Base-by-base conservation (phyloP, 1,140 invertebrate species). In the Drosophila repletoides region DNA sequence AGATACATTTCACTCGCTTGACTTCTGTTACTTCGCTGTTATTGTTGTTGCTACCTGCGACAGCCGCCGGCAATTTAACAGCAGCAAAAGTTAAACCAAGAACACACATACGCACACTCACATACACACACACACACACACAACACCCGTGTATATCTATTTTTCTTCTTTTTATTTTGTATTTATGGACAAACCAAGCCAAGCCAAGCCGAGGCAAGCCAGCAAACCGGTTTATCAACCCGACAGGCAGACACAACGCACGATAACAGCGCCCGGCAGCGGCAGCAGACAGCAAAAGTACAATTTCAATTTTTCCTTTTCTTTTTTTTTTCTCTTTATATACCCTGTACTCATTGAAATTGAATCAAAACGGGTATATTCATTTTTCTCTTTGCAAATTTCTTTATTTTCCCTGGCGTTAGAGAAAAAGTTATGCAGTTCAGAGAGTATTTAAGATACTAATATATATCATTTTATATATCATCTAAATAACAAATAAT, bases 181-280 rank as follows among this genome's bases (percentile, higher is more conserved):
- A 40, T 19, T 14, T 12, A 12, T 9, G 46, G 34, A 53, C 51
- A 69, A 60, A 49, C 55, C 68, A 67, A 76, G 58, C 61, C 56
- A 69, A 77, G 31, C 70, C 70, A 58, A 71, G 59, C 45, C 52
- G 49, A 70, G 21, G 5, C 12, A 60, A 60, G 40, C 24, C 38
- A 48, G 46, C 14, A 84, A 86, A 81, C 80, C 80, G 80, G 80
- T 86, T 86, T 86, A 86, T 80, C 80, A 80, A 80, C 67, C 79
- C 56, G 46, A 72, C 15, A n/a, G n/a, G n/a, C n/a, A n/a, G 21
- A 52, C 58, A 29, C 58, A 48, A 74, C 56, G 49, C 69, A 83
- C 75, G 80, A 86, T 86, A 83, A 84, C 72, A 86, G 74, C 38
- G 31, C 58, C 48, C 72, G 80, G 74, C 38, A 26, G 52, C 48